Evolutionary conservation across 2,888 invertebrate genomes (phyloP), one percentile per base, ranked within the genome.

Genomic region (Campoletis raptor): DNA sequence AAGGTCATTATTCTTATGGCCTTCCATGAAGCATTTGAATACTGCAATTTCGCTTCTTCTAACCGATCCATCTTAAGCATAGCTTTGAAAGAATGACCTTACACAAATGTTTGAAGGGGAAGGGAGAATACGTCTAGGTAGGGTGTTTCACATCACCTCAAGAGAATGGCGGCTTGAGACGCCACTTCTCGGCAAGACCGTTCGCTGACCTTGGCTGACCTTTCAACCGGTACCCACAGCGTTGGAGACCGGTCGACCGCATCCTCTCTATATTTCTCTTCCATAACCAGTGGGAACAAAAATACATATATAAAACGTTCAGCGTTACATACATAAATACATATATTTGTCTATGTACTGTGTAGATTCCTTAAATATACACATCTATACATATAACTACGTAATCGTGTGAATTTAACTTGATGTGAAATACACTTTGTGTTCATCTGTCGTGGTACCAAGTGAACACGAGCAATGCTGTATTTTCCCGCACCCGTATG

Each of bases 181-280:
- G 78, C 81, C 85, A 76, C 81, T 85, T 85, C 80, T 72, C 80
- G 40, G 72, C 81, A 85, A 86, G 87, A 87, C 85, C 89, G 88
- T 88, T 89, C 89, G 88, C 83, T 89, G 89, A 89, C 88, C 89
- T 89, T 89, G 88, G 85, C 89, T 89, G 89, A 89, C 88, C 89
- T 89, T 87, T 87, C 89, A 85, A 87, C 88, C 88, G 88, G 86
- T 83, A 85, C 85, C 82, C 83, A 81, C 85, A 80, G 72, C 42
- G 84, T 70, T 72, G 78, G 79, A 36, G 82, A 79, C 83, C 54
- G 48, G 24, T 69, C 61, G 83, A 73, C 77, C 81, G 70, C 74
- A 74, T 74, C 81, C 72, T 81, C 52, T 80, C 40, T 67, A 61
- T 67, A 61, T 80, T 80, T 52, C 61, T 67, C 70, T 79, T 57